A percentile compares a stretch with the other conserved stretches of the same genome.
These are phyloP conservation scores for Onychostruthus taczanowskii DNA, from an alignment of 2,113 vertebrate genomes.

Conservation along the genomic window DNA sequence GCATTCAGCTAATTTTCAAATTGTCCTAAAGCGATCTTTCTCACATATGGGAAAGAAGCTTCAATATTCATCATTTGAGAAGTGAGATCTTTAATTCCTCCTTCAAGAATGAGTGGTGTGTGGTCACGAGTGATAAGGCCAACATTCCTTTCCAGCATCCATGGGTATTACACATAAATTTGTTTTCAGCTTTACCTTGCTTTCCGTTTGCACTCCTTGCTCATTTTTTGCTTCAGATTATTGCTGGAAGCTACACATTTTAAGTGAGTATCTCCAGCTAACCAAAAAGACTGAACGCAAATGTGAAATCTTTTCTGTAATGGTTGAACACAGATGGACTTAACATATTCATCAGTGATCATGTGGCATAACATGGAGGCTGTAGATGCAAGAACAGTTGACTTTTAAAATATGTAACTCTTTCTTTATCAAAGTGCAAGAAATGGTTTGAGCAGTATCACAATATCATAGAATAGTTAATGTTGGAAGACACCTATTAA, in stretches of 20 bases:
- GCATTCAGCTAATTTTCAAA: background rate
- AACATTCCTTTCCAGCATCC: background rate
- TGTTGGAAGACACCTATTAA: background rate
- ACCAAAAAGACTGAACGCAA: background rate
- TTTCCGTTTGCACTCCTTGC: background rate
- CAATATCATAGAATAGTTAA: background rate
- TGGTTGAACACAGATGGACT: background rate
- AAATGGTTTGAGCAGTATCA: background rate
- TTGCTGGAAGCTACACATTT: background rate
- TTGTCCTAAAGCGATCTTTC: background rate
- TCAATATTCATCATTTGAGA: background rate
- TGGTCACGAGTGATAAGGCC: rapidly evolving
- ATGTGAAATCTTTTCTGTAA: background rate
- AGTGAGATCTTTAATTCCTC: background rate
- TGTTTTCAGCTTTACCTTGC: background rate
- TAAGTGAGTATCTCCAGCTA: background rate
- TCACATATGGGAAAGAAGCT: background rate
- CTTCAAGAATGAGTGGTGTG: background rate
- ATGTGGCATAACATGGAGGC: background rate
- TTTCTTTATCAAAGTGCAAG: background rate
- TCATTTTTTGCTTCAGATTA: background rate
- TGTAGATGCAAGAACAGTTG: background rate
- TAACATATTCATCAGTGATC: background rate
- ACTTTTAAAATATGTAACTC: background rate
- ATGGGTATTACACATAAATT: background rate